phyloP scores from a whole-genome alignment of 2,797 vertebrate genomes.

The Acropternis orthonyx region DNA sequence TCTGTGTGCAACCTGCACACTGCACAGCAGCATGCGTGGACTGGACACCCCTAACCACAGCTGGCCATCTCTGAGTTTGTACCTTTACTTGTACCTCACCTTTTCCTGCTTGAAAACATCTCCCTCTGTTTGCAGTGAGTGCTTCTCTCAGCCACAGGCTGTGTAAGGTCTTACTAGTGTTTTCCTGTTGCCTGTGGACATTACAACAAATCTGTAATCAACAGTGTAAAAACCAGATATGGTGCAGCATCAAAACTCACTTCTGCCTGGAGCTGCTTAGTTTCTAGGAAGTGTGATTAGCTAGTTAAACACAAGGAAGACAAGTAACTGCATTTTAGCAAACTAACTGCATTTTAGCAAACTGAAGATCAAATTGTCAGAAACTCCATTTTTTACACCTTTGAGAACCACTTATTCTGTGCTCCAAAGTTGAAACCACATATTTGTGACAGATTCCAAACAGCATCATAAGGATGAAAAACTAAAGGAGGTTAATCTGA shows the following conservation, averaged over 20 bases:
- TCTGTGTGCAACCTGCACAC: rapidly evolving
- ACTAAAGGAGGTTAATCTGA: not conserved
- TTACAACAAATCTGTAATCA: not conserved
- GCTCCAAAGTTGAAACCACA: not conserved
- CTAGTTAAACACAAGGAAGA: not conserved
- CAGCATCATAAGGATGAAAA: not conserved
- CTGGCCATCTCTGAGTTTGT: too few species aligned
- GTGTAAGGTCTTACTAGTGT: not conserved
- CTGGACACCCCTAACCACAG: not conserved
- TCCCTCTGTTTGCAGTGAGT: not conserved
- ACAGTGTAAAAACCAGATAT: not conserved
- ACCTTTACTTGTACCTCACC: too few species aligned
- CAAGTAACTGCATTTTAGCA: not conserved
- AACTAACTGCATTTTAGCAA: not conserved
- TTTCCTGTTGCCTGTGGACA: not conserved
- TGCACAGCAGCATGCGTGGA: rapidly evolving
- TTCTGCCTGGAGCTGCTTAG: not conserved
- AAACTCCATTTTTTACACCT: not conserved
- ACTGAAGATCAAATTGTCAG: not conserved
- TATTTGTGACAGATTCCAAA: not conserved
- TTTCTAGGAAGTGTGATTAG: not conserved
- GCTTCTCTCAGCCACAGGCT: not conserved
- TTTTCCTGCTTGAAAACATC: not conserved
- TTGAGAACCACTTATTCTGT: not conserved
- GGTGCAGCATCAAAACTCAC: not conserved